phyloP scores from a whole-genome alignment of 2,113 vertebrate genomes.

The Marmota monax region DNA sequence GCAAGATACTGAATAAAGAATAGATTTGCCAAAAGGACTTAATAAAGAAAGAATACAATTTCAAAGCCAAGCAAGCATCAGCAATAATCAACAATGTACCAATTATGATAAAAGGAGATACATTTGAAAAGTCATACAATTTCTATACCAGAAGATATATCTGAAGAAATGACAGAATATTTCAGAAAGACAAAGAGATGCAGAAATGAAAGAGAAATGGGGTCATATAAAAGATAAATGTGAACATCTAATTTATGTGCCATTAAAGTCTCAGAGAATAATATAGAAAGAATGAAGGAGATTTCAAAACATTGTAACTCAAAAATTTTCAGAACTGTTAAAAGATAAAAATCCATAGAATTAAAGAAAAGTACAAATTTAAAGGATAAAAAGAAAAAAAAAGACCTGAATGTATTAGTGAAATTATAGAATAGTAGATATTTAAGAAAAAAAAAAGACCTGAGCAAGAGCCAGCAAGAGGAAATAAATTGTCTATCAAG shows the following conservation, averaged over 20 bases:
- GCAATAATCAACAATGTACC: neutral
- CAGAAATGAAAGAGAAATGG: neutral
- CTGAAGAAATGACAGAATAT: neutral
- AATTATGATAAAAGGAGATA: neutral
- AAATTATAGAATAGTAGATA: neutral
- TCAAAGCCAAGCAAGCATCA: neutral
- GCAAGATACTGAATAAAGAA: neutral
- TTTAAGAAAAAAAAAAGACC: neutral
- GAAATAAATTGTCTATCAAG: neutral
- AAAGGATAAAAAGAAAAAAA: neutral
- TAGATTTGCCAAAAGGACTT: neutral
- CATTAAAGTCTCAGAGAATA: neutral
- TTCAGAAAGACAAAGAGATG: neutral
- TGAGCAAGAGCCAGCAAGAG: neutral
- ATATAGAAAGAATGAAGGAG: neutral
- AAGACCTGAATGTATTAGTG: neutral
- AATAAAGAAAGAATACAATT: neutral
- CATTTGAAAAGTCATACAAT: neutral
- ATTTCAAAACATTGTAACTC: neutral
- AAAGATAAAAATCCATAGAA: neutral
- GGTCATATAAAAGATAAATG: neutral
- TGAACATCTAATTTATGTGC: neutral
- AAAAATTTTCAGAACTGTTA: neutral
- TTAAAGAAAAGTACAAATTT: neutral
- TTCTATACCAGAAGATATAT: neutral